Evolutionary conservation across 1,140 invertebrate species (phyloP).

Genomic region (Saccostrea echinata): DNA sequence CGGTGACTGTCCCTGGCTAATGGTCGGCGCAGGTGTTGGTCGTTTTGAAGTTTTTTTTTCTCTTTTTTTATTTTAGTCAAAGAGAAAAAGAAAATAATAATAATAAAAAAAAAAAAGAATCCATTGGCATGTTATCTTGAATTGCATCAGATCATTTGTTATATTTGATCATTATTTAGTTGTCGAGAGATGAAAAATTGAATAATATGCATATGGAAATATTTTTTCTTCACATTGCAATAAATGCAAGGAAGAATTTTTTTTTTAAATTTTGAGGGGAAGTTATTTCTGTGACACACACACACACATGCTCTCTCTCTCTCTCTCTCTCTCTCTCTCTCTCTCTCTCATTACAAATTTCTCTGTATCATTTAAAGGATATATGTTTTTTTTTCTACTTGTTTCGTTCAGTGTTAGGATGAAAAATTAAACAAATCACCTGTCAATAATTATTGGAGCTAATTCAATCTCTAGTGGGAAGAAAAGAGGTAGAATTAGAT

Average conservation of each 20-base stretch:
- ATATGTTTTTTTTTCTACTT: too few relatives aligned
- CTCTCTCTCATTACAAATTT: not conserved
- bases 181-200: not conserved
- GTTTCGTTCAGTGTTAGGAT: not conserved
- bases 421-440: not conserved
- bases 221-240: not conserved
- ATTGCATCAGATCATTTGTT: not conserved
- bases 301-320: slow-evolving; percentile 11
- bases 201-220: slow-evolving; percentile 1
- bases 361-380: too few relatives aligned
- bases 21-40: slow-evolving; percentile 21
- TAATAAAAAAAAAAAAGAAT: too few relatives aligned
- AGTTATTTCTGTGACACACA: too few relatives aligned
- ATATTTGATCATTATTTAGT: slow-evolving; percentile 7
- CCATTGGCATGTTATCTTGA: not conserved
- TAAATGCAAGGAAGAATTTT: not conserved
- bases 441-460: not conserved
- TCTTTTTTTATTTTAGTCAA: not conserved
- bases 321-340: slow-evolving; percentile 45
- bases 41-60: not conserved
- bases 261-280: not conserved
- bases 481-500: not conserved
- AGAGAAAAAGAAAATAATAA: not conserved
- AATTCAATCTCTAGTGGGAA: not conserved
- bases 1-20: slow-evolving; percentile 2